These are phyloP conservation scores for Micrasema minimum DNA, from an alignment of 1,140 invertebrate species.

Conservation along the genomic window DNA sequence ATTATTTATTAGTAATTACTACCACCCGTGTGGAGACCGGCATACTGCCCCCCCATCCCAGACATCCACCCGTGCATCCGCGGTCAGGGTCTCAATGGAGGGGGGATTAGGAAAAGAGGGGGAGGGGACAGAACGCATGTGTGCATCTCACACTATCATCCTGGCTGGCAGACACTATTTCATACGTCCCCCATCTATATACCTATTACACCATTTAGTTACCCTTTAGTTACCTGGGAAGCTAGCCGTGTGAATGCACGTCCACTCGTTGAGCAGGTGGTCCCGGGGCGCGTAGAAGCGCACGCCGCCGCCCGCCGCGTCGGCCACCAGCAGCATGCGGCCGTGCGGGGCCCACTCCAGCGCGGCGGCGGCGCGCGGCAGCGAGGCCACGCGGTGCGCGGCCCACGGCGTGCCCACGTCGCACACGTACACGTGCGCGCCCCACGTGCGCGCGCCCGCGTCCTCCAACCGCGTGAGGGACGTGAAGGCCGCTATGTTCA, in stretches of 20 bases:
- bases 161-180: too few species aligned
- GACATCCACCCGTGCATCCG: too few species aligned
- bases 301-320: conserved; percentile 75
- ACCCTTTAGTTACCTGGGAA: conserved; percentile 62
- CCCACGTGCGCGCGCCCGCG: conserved; percentile 73
- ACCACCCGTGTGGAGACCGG: too few species aligned
- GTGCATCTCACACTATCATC: too few species aligned
- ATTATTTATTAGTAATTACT: too few species aligned
- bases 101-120: too few species aligned
- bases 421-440: conserved; percentile 85
- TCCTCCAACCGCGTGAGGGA: conserved; percentile 77
- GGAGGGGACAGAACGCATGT: too few species aligned
- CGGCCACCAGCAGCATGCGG: conserved; percentile 80
- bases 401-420: conserved; percentile 90
- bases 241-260: conserved; percentile 63
- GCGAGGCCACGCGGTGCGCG: conserved; percentile 73
- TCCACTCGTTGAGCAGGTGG: conserved; percentile 86
- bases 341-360: conserved; percentile 88
- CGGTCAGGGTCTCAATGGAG: too few species aligned
- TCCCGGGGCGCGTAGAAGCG: conserved; percentile 83
- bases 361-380: conserved; percentile 72
- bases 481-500: conserved; percentile 85
- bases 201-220: too few species aligned
- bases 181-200: too few species aligned
- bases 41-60: too few species aligned